These are phyloP conservation scores for Ovibos moschatus DNA, from an alignment of 2,113 vertebrate species.

Conservation along the genomic window DNA sequence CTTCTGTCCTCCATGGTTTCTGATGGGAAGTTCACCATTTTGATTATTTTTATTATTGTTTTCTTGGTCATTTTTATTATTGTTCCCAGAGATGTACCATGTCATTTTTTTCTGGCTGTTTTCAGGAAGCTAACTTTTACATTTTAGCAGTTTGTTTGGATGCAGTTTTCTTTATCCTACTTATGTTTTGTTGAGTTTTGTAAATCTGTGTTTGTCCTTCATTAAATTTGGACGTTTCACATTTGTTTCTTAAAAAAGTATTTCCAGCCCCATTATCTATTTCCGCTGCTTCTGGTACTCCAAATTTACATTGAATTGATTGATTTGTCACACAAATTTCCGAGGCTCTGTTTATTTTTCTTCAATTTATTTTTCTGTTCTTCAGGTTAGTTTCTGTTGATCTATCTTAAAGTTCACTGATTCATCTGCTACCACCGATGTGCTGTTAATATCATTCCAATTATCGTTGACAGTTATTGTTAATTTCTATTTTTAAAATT, in stretches of 20 bases:
- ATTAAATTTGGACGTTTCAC: neutral
- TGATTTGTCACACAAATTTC: neutral
- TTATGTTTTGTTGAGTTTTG: neutral
- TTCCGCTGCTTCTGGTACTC: neutral
- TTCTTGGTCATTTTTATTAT: neutral
- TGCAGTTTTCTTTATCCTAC: neutral
- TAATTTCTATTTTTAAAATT: neutral
- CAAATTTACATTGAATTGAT: neutral
- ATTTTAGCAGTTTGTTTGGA: neutral
- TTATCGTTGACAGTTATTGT: neutral
- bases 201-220: neutral
- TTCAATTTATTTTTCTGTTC: neutral
- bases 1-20: neutral
- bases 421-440: neutral
- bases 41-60: neutral
- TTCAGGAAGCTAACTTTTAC: neutral
- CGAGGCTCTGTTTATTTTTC: neutral
- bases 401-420: neutral
- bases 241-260: neutral
- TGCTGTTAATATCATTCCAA: neutral
- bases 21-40: neutral
- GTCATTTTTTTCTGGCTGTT: neutral
- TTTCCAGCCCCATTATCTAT: neutral
- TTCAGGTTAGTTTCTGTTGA: neutral
- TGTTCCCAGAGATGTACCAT: neutral